Evolutionary conservation across 2,797 vertebrate species (phyloP).

Genomic region (Myripristis jacobus): DNA sequence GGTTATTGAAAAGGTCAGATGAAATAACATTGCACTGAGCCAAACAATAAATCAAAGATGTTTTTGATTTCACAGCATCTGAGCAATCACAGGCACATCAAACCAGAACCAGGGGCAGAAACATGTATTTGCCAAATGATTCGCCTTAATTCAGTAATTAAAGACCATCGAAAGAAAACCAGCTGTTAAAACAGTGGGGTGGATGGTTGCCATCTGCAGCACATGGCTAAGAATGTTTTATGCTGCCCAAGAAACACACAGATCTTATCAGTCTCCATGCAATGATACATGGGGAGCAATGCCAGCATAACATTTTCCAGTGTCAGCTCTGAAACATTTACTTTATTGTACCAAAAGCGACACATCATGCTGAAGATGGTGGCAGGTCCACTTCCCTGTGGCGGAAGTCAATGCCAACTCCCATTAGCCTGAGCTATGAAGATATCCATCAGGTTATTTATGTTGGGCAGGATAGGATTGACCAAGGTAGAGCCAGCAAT

Average conservation of each 20-base stretch:
- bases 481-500: conserved; percentile 68
- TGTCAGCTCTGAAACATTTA: conserved; percentile 22
- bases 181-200: conserved; percentile 38
- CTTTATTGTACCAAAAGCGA: conserved; percentile 23
- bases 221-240: not conserved
- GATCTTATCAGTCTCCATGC: conserved; percentile 4
- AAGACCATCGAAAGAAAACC: conserved; percentile 16
- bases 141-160: conserved; percentile 20
- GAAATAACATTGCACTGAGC: not conserved
- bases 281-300: conserved; percentile 5
- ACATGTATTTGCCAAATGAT: conserved; percentile 7
- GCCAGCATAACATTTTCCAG: not conserved
- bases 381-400: conserved; percentile 24
- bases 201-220: conserved; percentile 37
- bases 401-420: conserved; percentile 30
- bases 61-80: not conserved
- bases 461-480: conserved; percentile 26
- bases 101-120: not conserved
- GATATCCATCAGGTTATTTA: conserved; percentile 68
- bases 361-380: conserved; percentile 38
- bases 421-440: conserved; percentile 58
- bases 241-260: not conserved
- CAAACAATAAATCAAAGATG: not conserved
- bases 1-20: conserved; percentile 1
- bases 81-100: not conserved